Evolutionary conservation across 1,140 invertebrate species (phyloP).

Genomic region (Hormaphis cornu): DNA sequence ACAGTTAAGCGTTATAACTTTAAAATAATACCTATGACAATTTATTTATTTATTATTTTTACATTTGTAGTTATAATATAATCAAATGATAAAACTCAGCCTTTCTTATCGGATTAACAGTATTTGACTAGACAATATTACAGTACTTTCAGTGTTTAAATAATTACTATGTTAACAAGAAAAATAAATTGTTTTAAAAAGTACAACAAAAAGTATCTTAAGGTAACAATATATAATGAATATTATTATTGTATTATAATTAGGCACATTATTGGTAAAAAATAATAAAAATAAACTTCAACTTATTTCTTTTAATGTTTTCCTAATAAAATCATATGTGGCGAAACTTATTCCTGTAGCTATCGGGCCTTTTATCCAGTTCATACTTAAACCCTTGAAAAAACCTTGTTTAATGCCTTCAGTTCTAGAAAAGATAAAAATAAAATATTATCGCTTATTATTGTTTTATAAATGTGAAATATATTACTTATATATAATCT

Average conservation of each 20-base stretch:
- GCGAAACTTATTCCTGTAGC: slow-evolving; percentile 97
- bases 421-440: slow-evolving; percentile 49
- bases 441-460: background rate
- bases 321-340: slow-evolving; percentile 77
- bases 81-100: background rate
- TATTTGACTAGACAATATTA: slow-evolving; percentile 15
- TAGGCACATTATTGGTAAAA: background rate
- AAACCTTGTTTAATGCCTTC: slow-evolving; percentile 84
- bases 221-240: slow-evolving; percentile 17
- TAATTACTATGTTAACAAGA: background rate
- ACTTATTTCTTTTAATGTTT: slow-evolving; percentile 44
- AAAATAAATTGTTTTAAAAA: background rate
- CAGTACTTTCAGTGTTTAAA: background rate
- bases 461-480: background rate
- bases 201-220: background rate
- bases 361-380: slow-evolving; percentile 98
- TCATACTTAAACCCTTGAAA: slow-evolving; percentile 97
- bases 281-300: slow-evolving; percentile 11
- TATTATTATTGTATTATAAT: background rate
- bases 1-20: no score
- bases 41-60: no score
- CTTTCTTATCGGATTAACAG: background rate
- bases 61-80: background rate
- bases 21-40: no score
- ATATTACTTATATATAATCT: slow-evolving; percentile 52